These are phyloP conservation scores for Archips crataeganus DNA, from an alignment of 2,888 invertebrate species.

Conservation along the genomic window DNA sequence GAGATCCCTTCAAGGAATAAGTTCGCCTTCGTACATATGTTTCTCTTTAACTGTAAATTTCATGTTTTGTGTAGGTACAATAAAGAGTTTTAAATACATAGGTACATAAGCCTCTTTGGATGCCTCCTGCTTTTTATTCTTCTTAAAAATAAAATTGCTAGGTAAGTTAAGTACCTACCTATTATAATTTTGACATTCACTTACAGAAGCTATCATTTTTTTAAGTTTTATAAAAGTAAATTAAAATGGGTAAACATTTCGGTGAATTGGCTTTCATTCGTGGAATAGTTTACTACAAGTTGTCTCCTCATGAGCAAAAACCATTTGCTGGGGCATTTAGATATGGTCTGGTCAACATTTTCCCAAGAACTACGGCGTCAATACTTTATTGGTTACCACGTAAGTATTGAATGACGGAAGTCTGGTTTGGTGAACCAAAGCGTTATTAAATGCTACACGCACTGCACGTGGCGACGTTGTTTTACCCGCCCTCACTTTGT, in stretches of 20 bases:
- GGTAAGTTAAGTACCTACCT: no score
- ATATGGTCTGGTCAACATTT: conserved; percentile 90
- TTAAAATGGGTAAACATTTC: conserved; percentile 86
- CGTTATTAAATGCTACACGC: no score
- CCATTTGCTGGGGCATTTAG: conserved; percentile 91
- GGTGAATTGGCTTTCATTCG: conserved; percentile 91
- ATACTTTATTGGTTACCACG: conserved; percentile 89
- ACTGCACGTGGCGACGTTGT: no score
- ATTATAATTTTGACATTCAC: background rate
- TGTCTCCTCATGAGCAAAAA: conserved; percentile 95
- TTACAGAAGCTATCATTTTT: background rate
- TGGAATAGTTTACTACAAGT: conserved; percentile 92
- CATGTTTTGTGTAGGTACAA: no score
- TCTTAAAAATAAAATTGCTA: background rate
- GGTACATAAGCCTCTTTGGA: background rate
- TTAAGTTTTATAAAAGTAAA: conserved; percentile 6
- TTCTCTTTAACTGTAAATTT: no score
- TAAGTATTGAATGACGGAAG: conserved; percentile 78
- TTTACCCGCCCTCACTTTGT: no score
- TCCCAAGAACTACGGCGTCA: conserved; percentile 87
- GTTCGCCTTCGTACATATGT: no score
- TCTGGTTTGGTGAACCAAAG: no score
- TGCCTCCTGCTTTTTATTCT: background rate
- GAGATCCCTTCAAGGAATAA: no score
- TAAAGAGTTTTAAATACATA: no score